Conservation (phyloP, 2,113 vertebrate genomes). For the Ptilonorhynchus violaceus region DNA sequence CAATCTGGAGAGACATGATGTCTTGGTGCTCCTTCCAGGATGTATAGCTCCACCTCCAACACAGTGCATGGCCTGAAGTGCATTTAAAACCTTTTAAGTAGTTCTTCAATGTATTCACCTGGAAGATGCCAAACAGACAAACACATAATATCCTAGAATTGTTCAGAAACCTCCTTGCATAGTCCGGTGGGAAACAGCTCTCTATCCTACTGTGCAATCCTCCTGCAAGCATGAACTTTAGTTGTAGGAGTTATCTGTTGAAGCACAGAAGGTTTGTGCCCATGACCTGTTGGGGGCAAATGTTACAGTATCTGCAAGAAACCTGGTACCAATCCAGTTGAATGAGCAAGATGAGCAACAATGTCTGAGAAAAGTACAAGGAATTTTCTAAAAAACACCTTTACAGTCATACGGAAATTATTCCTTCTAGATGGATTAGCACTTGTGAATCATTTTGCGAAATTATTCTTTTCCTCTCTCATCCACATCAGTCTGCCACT, state of each 20-base stretch:
- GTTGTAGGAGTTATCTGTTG: background rate
- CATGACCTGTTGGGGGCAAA: background rate
- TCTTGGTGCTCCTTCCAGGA: background rate
- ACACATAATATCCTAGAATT: background rate
- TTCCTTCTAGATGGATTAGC: slow-evolving; percentile 22
- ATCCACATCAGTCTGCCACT: background rate
- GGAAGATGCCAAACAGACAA: background rate
- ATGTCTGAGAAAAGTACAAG: background rate
- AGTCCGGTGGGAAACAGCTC: background rate
- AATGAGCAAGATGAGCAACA: background rate
- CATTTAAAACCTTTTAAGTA: background rate
- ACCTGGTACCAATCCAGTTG: background rate
- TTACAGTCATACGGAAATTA: background rate
- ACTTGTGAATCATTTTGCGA: background rate
- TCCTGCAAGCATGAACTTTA: background rate
- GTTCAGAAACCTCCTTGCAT: background rate
- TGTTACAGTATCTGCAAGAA: background rate
- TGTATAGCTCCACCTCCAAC: background rate
- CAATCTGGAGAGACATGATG: background rate
- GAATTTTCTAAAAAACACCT: background rate
- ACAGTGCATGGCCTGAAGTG: background rate
- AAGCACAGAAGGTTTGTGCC: background rate
- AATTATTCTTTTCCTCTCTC: background rate
- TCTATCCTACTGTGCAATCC: background rate
- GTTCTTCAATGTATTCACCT: background rate